A percentile compares a stretch with the other conserved stretches of the same genome.
Evolutionary conservation across 2,888 invertebrate species (phyloP).

Genomic region (Troides helena): DNA sequence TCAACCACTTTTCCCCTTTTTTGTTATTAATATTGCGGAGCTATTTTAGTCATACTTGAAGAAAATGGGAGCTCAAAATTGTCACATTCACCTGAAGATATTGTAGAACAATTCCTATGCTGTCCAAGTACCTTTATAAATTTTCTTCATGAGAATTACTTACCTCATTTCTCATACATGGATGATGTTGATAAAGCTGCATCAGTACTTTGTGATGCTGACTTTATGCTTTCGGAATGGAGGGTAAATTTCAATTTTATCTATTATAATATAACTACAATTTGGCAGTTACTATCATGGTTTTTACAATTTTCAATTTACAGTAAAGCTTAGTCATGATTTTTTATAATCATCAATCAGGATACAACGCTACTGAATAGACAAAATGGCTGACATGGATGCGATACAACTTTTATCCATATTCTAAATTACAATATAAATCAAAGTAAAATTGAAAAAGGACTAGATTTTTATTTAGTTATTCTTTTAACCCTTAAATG

Average conservation of each 20-base stretch:
- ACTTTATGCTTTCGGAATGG: constrained; percentile 84
- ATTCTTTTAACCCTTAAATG: too few species aligned
- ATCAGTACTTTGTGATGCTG: constrained; percentile 85
- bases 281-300: too few species aligned
- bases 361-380: too few species aligned
- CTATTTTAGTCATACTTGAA: constrained; percentile 12
- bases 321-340: too few species aligned
- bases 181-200: constrained; percentile 82
- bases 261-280: neutral
- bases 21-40: neutral
- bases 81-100: constrained; percentile 81
- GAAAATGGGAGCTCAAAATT: constrained; percentile 32
- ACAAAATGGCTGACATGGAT: too few species aligned
- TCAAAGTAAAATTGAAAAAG: too few species aligned
- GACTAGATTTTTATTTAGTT: too few species aligned
- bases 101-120: constrained; percentile 84
- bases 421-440: too few species aligned
- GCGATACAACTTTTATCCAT: too few species aligned
- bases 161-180: constrained; percentile 84
- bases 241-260: constrained; percentile 61
- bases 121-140: constrained; percentile 84
- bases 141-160: constrained; percentile 87
- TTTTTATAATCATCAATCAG: too few species aligned
- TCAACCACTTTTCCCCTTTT: neutral
- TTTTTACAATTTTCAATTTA: too few species aligned